Evolutionary conservation across 2,113 vertebrate species (phyloP).

Genomic region (Entelurus aequoreus): DNA sequence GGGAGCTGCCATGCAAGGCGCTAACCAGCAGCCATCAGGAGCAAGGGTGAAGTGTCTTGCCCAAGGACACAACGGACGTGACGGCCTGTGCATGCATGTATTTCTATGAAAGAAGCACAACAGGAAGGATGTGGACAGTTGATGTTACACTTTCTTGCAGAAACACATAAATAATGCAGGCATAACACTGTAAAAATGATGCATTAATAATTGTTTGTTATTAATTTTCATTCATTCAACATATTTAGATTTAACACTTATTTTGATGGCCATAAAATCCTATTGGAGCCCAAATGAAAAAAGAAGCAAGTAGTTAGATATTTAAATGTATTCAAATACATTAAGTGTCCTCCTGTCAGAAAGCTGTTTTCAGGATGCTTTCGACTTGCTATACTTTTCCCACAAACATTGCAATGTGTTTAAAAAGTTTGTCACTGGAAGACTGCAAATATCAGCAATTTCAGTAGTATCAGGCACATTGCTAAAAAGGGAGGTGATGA

Average conservation of each 20-base stretch:
- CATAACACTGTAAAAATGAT: background rate
- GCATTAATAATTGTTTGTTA: too few relatives aligned
- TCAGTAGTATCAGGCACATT: background rate
- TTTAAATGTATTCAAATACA: background rate
- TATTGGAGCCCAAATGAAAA: conserved; percentile 1
- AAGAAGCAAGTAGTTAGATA: conserved; percentile 1
- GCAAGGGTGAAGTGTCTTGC: too few relatives aligned
- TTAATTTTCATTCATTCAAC: background rate
- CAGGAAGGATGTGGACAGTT: background rate
- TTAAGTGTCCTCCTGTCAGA: too few relatives aligned
- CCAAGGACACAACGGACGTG: too few relatives aligned
- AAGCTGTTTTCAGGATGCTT: too few relatives aligned
- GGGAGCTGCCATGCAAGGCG: too few relatives aligned
- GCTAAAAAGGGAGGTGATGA: background rate
- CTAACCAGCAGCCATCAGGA: too few relatives aligned
- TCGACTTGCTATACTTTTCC: background rate
- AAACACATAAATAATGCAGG: background rate
- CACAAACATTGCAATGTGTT: too few relatives aligned
- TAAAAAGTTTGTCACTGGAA: too few relatives aligned
- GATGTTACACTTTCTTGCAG: background rate
- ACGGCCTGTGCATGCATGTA: background rate
- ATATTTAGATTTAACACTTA: background rate
- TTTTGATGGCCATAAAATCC: too few relatives aligned
- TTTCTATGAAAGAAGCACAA: background rate
- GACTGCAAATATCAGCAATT: too few relatives aligned